Evolutionary conservation across 2,113 vertebrate species (phyloP), one percentile per base, ranked within the genome.

Genomic region (Labeo catla): DNA sequence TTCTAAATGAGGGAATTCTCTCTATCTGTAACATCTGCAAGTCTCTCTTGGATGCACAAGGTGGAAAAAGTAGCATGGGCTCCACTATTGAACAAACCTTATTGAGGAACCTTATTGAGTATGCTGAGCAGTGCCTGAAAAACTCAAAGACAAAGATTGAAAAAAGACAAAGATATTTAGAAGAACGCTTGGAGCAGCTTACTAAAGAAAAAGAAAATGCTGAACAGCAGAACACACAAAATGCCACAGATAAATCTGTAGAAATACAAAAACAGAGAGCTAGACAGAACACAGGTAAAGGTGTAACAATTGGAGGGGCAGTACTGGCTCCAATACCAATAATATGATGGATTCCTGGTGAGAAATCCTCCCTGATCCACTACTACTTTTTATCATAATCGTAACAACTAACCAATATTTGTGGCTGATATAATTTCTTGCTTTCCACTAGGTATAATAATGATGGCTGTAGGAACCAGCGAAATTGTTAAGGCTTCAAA

Each of bases 301-400:
- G 13, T 1, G 47, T 68, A 6, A 47, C 47, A 13, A 23, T 15
- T 15, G 36, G 63, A 34, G 83, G 77, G 0, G 19, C 19, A 0
- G 13, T 47, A 7, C 1, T 9, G 2, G 57, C 57, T 59, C 9
- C 57, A 59, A 77, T 88, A 50, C 87, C 77, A 54, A 3, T 85
- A 12, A 2, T 85, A 49, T 83, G 87, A 76, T 85, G 83, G 83
- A 47, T 88, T 76, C 70, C 43, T 57, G 83, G 87, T 88, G 39
- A 85, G 76, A 49, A 36, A 70, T 47, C 8, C 19, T 59, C 15
- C 21, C 23, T 59, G 1, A 19, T 34, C 6, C 5, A 34, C 15
- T 77, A 36, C 36, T 2, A 72, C 16, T 4, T 6, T 23, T 59
- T 59, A 49, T 47, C 39, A 47, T 47, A 2, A n/a, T 49, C 21